Evolutionary conservation across 2,888 invertebrate species (phyloP), one percentile per base, ranked within the genome.

Genomic region (Bursaphelenchus okinawaensis): DNA sequence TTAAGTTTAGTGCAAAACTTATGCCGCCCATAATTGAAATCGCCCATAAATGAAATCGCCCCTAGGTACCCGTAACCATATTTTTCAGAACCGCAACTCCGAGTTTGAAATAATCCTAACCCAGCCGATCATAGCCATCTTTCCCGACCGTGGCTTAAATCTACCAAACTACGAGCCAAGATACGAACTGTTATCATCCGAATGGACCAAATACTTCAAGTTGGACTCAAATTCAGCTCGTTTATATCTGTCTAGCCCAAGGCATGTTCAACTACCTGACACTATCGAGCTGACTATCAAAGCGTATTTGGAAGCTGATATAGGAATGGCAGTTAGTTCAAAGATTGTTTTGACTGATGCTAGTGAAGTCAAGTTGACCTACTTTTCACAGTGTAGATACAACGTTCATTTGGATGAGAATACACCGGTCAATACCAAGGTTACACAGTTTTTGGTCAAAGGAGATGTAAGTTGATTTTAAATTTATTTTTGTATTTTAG

Each of bases 381-480:
- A 74, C 54, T 71, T 71, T 54, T 55, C 74, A 12, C 70, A 71
- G 52, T 71, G 72, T 52, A 67, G 63, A 27, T 71, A 71, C 52
- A 67, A 68, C 9, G 57, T 56, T 9, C 70, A 65, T 51, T 55
- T 71, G 52, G 51, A 59, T 26, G 72, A 71, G 61, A 71, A 71
- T 24, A 56, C 65, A 22, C 54, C 51, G 12, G 50, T 62, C 16
- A 63, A 70, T 27, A 67, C 69, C 16, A n/a, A 19, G 23, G 67
- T 67, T 22, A 16, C 51, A 24, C 19, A 64, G n/a, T 67, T 67
- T 24, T 19, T 51, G 27, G 51, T 68, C 28, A 62, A 62, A 24
- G 67, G 67, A 52, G 57, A 62, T 52, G 67, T 67, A 55, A 27
- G 67, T 29, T 63, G 1, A 40, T 31, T 20, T 26, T 7, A 51